Base-by-base conservation (phyloP, 1,140 invertebrate species). In the Drosophila ficusphila region DNA sequence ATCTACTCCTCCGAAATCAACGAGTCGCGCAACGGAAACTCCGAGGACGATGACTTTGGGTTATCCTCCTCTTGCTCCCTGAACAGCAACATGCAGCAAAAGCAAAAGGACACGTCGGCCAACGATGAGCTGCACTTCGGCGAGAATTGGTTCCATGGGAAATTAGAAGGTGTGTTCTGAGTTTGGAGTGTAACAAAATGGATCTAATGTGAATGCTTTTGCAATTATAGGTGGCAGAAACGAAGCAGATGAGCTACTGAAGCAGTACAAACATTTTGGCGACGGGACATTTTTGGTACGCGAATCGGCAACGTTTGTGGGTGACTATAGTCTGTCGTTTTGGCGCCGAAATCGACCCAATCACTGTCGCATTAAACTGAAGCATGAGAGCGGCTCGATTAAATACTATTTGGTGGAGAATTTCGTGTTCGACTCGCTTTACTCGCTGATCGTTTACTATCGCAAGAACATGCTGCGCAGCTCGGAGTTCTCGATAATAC, bases 141-240 rank as follows among this genome's bases (percentile, higher is more conserved):
- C 64, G 98, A 99, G 92, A 96, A 96, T 90, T 99, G 98, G 98
- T 99, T 98, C 89, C 98, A 99, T 91, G 97, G 97, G 0, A 95
- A 96, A 91, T 90, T 99, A 14, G 93, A 95, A 42, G 96, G 89
- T 90, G 44, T 46, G 57, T 49, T 14, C 8, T 3, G 16, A 11
- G 9, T n/a, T n/a, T n/a, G n/a, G n/a, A n/a, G n/a, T n/a, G n/a
- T n/a, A n/a, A n/a, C n/a, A n/a, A n/a, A n/a, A n/a, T n/a, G n/a
- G n/a, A n/a, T n/a, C n/a, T n/a, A n/a, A n/a, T n/a, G n/a, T n/a
- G n/a, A n/a, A n/a, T n/a, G n/a, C n/a, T n/a, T n/a, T n/a, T n/a
- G n/a, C n/a, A n/a, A n/a, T n/a, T n/a, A n/a, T n/a, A 90, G 89
- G 94, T 65, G 96, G 96, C 2, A 92, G 97, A 29, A 92, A 92